Conservation (phyloP, 2,797 vertebrate genomes). For the Lithobates pipiens region DNA sequence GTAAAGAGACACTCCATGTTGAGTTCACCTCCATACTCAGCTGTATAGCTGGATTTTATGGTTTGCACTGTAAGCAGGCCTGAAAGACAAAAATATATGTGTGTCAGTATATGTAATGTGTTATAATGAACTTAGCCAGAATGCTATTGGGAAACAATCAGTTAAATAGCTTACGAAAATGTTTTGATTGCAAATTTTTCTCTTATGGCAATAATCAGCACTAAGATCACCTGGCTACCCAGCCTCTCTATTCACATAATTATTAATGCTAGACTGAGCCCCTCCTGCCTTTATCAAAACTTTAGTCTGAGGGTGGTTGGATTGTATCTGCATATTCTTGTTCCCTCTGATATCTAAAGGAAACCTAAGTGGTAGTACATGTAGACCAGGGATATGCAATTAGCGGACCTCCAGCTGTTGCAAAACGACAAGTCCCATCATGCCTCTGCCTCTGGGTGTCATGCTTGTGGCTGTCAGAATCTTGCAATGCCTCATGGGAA, state of each 20-base stretch:
- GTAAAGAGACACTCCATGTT: constrained; percentile 87
- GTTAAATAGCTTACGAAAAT: background rate
- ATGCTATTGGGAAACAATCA: no score
- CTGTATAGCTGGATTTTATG: constrained; percentile 70
- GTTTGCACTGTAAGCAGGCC: constrained; percentile 83
- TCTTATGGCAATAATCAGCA: background rate
- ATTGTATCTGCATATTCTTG: background rate
- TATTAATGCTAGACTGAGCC: background rate
- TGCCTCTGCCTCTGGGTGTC: no score
- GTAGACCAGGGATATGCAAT: no score
- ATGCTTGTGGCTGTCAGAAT: no score
- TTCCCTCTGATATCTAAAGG: no score
- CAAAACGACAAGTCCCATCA: no score
- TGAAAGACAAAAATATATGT: constrained; percentile 66
- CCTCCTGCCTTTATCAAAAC: background rate
- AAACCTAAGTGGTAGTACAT: no score
- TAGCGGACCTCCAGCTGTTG: no score
- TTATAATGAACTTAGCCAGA: no score
- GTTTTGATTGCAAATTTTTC: background rate
- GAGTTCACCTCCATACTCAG: constrained; percentile 76
- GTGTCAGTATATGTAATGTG: background rate
- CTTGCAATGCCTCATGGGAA: no score
- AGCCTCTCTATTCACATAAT: no score
- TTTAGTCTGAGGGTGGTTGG: no score
- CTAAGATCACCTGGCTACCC: background rate